phyloP scores from a whole-genome alignment of 2,797 vertebrate genomes.

The Acomys russatus region DNA sequence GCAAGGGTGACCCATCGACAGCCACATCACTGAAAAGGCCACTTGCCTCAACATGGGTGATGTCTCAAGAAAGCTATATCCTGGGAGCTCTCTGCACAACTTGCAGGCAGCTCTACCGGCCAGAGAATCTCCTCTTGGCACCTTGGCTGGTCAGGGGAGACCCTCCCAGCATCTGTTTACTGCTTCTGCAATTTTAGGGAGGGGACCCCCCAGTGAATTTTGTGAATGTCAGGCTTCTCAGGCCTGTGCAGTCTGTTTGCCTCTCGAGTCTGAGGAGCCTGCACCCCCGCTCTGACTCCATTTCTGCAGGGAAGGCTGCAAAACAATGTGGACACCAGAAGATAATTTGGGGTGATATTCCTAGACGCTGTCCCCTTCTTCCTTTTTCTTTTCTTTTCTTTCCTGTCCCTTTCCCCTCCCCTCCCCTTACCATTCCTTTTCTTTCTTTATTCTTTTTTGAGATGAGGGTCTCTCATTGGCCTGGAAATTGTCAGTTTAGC shows the following conservation, averaged over 20 bases:
- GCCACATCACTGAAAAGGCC: not conserved
- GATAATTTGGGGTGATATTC: not conserved
- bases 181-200: not conserved
- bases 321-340: too few species aligned
- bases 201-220: not conserved
- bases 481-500: not conserved
- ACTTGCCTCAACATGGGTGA: not conserved
- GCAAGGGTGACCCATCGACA: not conserved
- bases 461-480: not conserved
- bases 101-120: not conserved
- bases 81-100: not conserved
- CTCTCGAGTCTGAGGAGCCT: not conserved
- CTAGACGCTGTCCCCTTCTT: not conserved
- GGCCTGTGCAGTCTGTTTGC: not conserved
- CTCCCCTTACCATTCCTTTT: rapidly evolving
- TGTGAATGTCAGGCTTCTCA: not conserved
- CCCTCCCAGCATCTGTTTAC: not conserved
- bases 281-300: rapidly evolving
- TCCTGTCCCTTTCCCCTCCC: too few species aligned
- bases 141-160: not conserved
- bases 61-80: not conserved
- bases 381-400: not conserved
- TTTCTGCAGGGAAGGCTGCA: not conserved
- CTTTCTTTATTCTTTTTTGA: not conserved
- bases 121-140: not conserved